Evolutionary conservation across 2,113 vertebrate species (phyloP), one percentile per base, ranked within the genome.

Genomic region (Platichthys stellatus): DNA sequence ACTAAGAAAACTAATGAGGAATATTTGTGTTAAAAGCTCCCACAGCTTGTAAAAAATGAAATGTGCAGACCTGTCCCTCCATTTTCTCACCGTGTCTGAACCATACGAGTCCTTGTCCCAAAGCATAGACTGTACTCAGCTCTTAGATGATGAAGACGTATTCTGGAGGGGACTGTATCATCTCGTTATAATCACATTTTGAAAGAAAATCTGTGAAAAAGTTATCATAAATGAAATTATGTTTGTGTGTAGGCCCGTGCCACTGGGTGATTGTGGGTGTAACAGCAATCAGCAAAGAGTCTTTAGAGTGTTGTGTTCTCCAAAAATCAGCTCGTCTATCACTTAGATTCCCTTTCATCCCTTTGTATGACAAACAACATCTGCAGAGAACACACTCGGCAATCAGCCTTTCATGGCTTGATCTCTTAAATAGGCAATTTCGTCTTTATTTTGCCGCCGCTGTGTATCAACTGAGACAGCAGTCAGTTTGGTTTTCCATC

Each of bases 351-450:
- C 67, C 60, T 79, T 72, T 70, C 71, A 81, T 78, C 63, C n/a
- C 62, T 76, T 82, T 80, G 73, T 58, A 76, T 76, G 62, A 64
- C 40, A 88, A 87, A 89, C 77, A 86, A 71, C 84, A 76, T 87
- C 74, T 74, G 65, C 65, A 76, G 71, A 71, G 81, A 83, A 81
- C 67, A 64, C 72, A 83, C 82, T 88, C 64, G 0, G 82, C 85
- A 92, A 92, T 93, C 91, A 91, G 81, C 83, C 81, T 82, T 86
- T 90, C 71, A 88, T 63, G 70, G 43, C 63, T 21, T 69, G 69
- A 81, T 82, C 80, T 80, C 63, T 75, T 67, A 84, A 90, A 88
- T 74, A 77, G 72, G 38, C 80, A 69, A 72, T 90, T 88, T 81
- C 67, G 78, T 74, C 74, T 63, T 63, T 58, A 26, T 90, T 88